These are phyloP conservation scores for Platorchestia sp. DNA, from an alignment of 1,140 invertebrate genomes.

Conservation along the genomic window DNA sequence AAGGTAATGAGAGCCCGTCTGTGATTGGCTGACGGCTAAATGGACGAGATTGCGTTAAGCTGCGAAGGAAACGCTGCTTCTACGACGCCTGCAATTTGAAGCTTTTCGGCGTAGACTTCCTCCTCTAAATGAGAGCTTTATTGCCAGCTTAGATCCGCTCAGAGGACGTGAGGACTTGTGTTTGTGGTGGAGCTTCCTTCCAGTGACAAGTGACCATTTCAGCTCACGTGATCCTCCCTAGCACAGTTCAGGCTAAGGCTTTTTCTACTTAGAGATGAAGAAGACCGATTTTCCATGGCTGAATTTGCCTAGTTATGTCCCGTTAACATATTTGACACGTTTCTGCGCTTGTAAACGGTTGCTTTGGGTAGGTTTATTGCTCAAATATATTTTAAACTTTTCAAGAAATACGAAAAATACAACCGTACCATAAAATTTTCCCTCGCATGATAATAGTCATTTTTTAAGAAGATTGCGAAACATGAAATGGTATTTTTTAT, in stretches of 20 bases:
- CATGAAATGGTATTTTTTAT: too few relatives aligned
- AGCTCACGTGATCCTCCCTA: background rate
- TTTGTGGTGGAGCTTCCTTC: background rate
- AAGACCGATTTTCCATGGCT: too few relatives aligned
- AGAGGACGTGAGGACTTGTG: background rate
- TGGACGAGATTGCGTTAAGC: constrained; percentile 47
- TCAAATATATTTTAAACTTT: too few relatives aligned
- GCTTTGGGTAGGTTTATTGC: too few relatives aligned
- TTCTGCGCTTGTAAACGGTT: too few relatives aligned
- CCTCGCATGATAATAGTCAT: too few relatives aligned
- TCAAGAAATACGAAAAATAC: too few relatives aligned
- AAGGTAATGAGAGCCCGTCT: constrained; percentile 33
- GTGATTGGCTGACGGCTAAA: constrained; percentile 34
- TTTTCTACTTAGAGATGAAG: too few relatives aligned
- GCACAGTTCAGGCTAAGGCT: background rate
- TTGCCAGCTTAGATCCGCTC: background rate
- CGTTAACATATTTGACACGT: too few relatives aligned
- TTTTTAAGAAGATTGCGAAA: too few relatives aligned
- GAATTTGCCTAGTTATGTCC: too few relatives aligned
- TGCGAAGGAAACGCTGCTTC: background rate
- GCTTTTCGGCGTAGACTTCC: constrained; percentile 12
- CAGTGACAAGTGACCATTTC: background rate
- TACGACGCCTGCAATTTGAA: constrained; percentile 8
- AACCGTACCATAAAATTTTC: too few relatives aligned
- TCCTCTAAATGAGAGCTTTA: background rate